Conservation (phyloP, 2,113 vertebrate genomes). For the Elaphurus davidianus region DNA sequence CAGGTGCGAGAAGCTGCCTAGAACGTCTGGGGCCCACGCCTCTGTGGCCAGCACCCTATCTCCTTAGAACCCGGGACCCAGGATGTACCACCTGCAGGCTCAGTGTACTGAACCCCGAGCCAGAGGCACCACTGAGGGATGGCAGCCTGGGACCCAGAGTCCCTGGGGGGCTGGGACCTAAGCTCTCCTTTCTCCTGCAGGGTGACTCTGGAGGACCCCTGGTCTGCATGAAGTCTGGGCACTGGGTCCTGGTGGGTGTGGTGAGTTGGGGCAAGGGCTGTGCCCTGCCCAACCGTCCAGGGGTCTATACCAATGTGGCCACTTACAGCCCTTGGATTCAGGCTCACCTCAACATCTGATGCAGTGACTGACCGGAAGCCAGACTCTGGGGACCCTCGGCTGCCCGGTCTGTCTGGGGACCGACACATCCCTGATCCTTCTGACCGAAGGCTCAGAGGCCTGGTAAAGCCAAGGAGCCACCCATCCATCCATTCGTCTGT, state of each 20-base stretch:
- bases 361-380: not conserved
- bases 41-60: not conserved
- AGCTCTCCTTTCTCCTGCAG: constrained; percentile 65
- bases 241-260: constrained; percentile 86
- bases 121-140: not conserved
- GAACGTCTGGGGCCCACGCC: too few relatives aligned
- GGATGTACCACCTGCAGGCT: not conserved
- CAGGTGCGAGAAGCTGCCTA: not conserved
- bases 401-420: not conserved
- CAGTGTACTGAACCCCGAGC: not conserved
- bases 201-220: constrained; percentile 88
- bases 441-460: not conserved
- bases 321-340: constrained; percentile 82
- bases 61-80: not conserved
- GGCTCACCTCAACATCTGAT: constrained; percentile 36
- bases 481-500: not conserved
- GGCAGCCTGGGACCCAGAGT: not conserved
- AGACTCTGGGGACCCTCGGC: not conserved
- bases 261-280: constrained; percentile 91
- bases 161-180: not conserved
- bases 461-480: not conserved
- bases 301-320: constrained; percentile 86
- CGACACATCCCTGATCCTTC: not conserved
- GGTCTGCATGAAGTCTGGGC: constrained; percentile 81
- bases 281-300: constrained; percentile 82